A percentile compares a stretch with the other conserved stretches of the same genome.
Conservation (phyloP, 2,888 invertebrate genomes). For the Endomychus coccineus region DNA sequence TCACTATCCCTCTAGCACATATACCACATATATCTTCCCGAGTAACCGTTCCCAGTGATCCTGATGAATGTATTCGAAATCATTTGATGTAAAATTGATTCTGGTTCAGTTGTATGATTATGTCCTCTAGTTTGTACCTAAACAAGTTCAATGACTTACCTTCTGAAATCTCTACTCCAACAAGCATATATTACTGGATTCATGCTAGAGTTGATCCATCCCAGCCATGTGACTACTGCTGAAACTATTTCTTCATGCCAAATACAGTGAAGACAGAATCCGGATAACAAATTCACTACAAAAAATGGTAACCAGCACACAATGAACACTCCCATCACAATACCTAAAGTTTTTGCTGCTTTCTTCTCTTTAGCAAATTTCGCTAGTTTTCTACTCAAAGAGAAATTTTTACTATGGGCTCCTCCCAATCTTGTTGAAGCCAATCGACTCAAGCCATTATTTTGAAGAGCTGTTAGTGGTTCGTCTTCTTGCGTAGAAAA, state of each 20-base stretch:
- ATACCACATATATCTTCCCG: no score
- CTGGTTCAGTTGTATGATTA: no score
- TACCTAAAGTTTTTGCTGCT: slow-evolving; percentile 93
- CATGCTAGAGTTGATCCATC: slow-evolving; percentile 95
- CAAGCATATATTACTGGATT: slow-evolving; percentile 98
- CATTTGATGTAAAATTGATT: no score
- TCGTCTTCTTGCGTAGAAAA: slow-evolving; percentile 64
- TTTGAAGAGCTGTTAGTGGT: slow-evolving; percentile 67
- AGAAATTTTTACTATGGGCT: slow-evolving; percentile 73
- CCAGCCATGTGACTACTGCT: slow-evolving; percentile 87
- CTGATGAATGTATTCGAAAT: no score
- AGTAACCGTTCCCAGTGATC: no score
- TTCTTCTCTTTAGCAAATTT: slow-evolving; percentile 97
- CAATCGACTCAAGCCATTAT: slow-evolving; percentile 66
- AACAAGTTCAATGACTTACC: no score
- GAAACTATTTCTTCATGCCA: slow-evolving; percentile 81
- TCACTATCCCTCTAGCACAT: no score
- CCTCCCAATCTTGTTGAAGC: slow-evolving; percentile 59
- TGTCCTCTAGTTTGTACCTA: no score
- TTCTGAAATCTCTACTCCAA: slow-evolving; percentile 93
- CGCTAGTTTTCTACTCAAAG: slow-evolving; percentile 83
- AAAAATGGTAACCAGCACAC: slow-evolving; percentile 98
- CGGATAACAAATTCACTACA: slow-evolving; percentile 86
- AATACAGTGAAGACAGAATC: slow-evolving; percentile 82
- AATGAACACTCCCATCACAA: slow-evolving; percentile 95